Conservation (phyloP, 2,888 invertebrate genomes). For the Troides aeacus region DNA sequence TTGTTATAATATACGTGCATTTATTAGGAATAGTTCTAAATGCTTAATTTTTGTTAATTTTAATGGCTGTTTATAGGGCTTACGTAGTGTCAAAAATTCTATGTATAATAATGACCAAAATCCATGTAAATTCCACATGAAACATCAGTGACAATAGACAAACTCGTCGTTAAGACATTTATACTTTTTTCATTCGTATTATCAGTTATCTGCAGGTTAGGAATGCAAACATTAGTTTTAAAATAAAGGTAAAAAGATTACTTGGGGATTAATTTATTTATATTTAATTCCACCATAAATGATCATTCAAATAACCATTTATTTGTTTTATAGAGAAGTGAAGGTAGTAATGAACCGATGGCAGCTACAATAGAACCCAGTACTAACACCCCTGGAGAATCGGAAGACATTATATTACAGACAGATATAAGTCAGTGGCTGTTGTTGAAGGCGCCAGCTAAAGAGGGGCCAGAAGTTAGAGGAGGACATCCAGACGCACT, state of each 20-base stretch:
- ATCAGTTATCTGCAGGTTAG: no score
- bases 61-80: no score
- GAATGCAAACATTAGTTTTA: no score
- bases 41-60: background rate
- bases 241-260: no score
- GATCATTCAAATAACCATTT: background rate
- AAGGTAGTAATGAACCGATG: slow-evolving; percentile 56
- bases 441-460: slow-evolving; percentile 88
- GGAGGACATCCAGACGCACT: slow-evolving; percentile 97
- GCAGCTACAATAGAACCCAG: slow-evolving; percentile 34
- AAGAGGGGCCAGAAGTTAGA: slow-evolving; percentile 94
- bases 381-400: slow-evolving; percentile 45
- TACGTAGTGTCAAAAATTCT: no score
- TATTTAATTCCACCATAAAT: background rate
- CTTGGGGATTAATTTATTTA: no score
- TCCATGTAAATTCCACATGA: no score
- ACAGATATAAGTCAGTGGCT: slow-evolving; percentile 90
- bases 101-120: no score
- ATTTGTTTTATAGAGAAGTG: slow-evolving; percentile 52
- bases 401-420: slow-evolving; percentile 86
- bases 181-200: no score
- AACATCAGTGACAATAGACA: no score
- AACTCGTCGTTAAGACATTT: no score
- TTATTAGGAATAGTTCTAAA: background rate
- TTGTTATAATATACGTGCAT: background rate